phyloP scores from a whole-genome alignment of 2,113 vertebrate genomes.

The Globicephala melas region DNA sequence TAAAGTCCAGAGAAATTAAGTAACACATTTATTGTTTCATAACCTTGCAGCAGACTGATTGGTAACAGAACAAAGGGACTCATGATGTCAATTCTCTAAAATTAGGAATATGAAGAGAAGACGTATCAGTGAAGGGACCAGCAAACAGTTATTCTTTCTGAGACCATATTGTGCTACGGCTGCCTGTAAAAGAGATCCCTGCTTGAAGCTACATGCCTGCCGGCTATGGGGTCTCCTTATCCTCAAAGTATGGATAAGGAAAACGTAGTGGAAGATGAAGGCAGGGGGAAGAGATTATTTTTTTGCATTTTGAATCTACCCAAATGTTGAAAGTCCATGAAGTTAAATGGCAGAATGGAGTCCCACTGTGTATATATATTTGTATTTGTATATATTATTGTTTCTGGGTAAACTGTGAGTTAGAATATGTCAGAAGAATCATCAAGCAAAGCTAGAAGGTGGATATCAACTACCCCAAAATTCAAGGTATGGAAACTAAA shows the following conservation, averaged over 20 bases:
- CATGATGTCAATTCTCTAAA: not conserved
- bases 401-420: not conserved
- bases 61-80: not conserved
- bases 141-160: not conserved
- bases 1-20: not conserved
- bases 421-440: not conserved
- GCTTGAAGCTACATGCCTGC: not conserved
- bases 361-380: not conserved
- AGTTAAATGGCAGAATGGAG: not conserved
- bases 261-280: not conserved
- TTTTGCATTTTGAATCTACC: not conserved
- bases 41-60: not conserved
- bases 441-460: not conserved
- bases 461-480: not conserved
- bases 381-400: not conserved
- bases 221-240: not conserved
- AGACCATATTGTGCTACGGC: not conserved
- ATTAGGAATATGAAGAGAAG: not conserved
- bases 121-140: not conserved
- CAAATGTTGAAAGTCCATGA: not conserved
- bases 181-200: not conserved
- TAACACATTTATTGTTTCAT: not conserved
- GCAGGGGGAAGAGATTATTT: not conserved
- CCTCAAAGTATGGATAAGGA: not conserved
- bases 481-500: not conserved